These are phyloP conservation scores for Leptonema lineaticorne DNA, from an alignment of 1,140 invertebrate genomes.

Conservation along the genomic window DNA sequence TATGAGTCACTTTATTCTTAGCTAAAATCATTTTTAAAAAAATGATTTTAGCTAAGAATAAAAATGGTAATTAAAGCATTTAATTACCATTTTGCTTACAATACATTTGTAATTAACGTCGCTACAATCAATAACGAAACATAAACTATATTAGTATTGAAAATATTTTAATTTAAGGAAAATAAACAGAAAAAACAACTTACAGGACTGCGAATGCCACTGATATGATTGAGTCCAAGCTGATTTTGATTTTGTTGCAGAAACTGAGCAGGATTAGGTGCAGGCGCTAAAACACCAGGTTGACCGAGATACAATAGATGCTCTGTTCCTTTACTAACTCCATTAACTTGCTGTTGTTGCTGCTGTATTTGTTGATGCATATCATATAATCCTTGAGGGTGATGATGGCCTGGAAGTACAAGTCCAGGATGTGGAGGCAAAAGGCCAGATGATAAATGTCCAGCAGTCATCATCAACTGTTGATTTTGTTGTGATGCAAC, in stretches of 20 bases:
- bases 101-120: no score
- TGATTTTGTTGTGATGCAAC: conserved; percentile 59
- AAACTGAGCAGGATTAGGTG: conserved; percentile 65
- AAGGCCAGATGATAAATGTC: conserved; percentile 24
- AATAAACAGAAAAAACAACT: conserved; percentile 43
- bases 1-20: no score
- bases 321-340: conserved; percentile 61
- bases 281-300: conserved; percentile 62
- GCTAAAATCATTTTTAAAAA: no score
- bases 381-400: conserved; percentile 52
- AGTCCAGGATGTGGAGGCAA: conserved; percentile 24
- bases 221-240: conserved; percentile 59
- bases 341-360: conserved; percentile 56
- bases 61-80: no score
- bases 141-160: no score
- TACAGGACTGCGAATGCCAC: conserved; percentile 57
- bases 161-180: no score
- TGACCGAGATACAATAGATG: conserved; percentile 70
- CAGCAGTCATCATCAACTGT: conserved; percentile 6
- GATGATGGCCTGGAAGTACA: conserved; percentile 38
- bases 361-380: conserved; percentile 48
- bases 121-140: no score
- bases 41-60: background rate
- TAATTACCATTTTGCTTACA: no score
- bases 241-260: conserved; percentile 63